Base-by-base conservation (phyloP, 2,797 vertebrate species). In the Prunella strophiata region DNA sequence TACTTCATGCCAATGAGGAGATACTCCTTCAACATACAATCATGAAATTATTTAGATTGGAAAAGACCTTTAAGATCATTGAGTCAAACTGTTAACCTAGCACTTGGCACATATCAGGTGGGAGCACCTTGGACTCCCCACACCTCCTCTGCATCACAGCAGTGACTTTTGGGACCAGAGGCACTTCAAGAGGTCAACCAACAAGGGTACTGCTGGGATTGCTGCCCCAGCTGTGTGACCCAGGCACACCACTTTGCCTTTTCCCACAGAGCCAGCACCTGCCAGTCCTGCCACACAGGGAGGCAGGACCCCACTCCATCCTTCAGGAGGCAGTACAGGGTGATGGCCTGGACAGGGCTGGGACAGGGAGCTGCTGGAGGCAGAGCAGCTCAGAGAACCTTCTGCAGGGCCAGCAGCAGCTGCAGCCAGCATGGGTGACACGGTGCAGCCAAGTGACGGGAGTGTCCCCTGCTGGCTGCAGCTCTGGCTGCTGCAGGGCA, bases 401-500 rank as follows among this genome's bases (percentile, higher is more conserved):
- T 62, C 70, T 45, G 43, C 38, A 55, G n/a, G 40, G 71, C 40
- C 17, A 43, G 59, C 59, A 55, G 72, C 11, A 38, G 78, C 42
- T 62, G 82, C 68, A 76, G 67, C n/a, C 83, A 42, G 34, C 54
- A 51, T 0, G 4, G 13, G 43, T 70, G 81, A 84, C 76, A 63
- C 7, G 0, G 13, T 3, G 3, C 51, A 78, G 71, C 2, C 3
- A 94, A 91, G 74, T 73, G 77, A 76, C 2, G 0, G 86, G 74
- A 94, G 88, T 82, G 84, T 93, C 96, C 86, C 59, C 92, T 94
- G 67, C 90, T 94, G 94, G 88, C 80, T 82, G 88, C 61, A 79
- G 71, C 71, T 84, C 87, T 58, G 55, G 27, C 22, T 25, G 30
- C 9, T 54, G 27, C 0, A 0, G 55, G 30, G 51, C 42, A 78